Evolutionary conservation across 2,888 invertebrate genomes (phyloP).

Genomic region (Thereva nobilitata): DNA sequence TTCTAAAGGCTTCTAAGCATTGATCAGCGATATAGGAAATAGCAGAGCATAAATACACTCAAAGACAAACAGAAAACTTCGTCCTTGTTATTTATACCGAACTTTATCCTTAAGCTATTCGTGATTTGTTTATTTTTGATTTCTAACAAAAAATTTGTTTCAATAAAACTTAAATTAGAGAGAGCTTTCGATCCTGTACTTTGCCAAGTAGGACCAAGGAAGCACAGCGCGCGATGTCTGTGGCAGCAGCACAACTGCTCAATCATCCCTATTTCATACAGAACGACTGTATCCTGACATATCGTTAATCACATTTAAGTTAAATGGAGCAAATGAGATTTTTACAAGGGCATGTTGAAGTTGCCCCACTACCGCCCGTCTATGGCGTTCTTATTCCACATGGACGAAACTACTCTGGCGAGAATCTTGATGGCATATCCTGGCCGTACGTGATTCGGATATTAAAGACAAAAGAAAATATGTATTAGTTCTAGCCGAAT

Average conservation of each 20-base stretch:
- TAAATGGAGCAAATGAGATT: conserved; percentile 35
- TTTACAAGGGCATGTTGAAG: conserved; percentile 31
- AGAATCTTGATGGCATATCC: conserved; percentile 29
- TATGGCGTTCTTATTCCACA: neutral
- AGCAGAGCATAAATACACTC: no score
- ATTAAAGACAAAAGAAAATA: conserved; percentile 27
- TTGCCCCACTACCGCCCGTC: conserved; percentile 22
- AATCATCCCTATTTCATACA: no score
- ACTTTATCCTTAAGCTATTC: conserved; percentile 3
- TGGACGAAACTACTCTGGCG: neutral
- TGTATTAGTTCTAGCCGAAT: neutral
- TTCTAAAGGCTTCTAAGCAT: no score
- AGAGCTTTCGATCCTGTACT: no score
- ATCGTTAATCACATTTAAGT: conserved; percentile 19
- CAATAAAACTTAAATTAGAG: neutral
- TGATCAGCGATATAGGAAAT: no score
- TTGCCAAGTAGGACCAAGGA: no score
- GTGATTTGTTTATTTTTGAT: conserved; percentile 32
- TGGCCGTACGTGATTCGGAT: conserved; percentile 23
- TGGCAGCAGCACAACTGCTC: no score
- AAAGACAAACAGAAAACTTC: neutral
- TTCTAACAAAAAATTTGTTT: conserved; percentile 16
- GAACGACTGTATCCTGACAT: conserved; percentile 17
- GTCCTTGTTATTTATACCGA: neutral
- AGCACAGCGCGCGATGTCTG: no score